Evolutionary conservation across 2,797 vertebrate genomes (phyloP).

Genomic region (Crax fasciolata): DNA sequence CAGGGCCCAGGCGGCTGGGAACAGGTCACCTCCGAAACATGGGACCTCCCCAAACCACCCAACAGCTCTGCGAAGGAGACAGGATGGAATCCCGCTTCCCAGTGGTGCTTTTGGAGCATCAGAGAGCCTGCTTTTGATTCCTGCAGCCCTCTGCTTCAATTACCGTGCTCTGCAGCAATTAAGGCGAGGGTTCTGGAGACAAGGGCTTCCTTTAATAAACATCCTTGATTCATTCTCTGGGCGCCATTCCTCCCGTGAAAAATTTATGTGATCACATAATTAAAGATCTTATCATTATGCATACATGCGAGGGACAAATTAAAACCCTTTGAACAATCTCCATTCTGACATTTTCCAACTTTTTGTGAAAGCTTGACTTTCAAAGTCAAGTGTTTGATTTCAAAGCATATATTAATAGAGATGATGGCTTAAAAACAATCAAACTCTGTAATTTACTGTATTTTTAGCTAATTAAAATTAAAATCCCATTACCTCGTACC

Average conservation of each 20-base stretch:
- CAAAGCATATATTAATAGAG: constrained; percentile 25
- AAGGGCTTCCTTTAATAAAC: constrained; percentile 58
- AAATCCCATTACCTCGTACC: constrained; percentile 17
- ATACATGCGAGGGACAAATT: constrained; percentile 49
- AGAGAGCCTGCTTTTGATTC: neutral
- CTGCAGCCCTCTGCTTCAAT: constrained; percentile 18
- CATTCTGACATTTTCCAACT: constrained; percentile 18
- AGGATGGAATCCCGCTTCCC: neutral
- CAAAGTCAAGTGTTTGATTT: constrained; percentile 42
- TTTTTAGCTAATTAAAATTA: constrained; percentile 47
- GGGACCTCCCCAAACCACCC: neutral
- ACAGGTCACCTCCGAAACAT: neutral
- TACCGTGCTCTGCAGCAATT: neutral
- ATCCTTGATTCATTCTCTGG: constrained; percentile 35
- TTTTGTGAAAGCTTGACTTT: constrained; percentile 12
- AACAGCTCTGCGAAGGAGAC: neutral
- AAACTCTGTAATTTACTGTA: neutral
- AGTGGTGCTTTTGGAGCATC: neutral
- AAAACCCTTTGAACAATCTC: constrained; percentile 37
- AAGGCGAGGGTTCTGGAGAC: constrained; percentile 45
- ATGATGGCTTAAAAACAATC: neutral
- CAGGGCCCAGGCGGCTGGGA: neutral
- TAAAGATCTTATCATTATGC: constrained; percentile 56
- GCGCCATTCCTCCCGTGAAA: constrained; percentile 38
- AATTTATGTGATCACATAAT: constrained; percentile 64